Evolutionary conservation across 2,113 vertebrate species (phyloP).

Genomic region (Anhinga anhinga): DNA sequence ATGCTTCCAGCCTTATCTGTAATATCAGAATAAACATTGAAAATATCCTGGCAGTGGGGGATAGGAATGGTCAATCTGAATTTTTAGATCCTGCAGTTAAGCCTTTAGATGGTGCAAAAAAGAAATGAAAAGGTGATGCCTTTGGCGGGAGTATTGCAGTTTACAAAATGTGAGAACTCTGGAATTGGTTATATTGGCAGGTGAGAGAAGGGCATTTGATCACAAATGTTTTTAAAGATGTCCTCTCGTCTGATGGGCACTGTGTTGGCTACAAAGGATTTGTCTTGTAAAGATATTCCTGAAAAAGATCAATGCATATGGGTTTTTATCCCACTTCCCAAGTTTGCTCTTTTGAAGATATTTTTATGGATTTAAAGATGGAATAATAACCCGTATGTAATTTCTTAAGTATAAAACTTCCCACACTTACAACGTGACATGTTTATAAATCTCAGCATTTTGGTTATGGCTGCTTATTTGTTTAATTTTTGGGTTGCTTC

Average conservation of each 20-base stretch:
- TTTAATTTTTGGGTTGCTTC: conserved; percentile 56
- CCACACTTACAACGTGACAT: neutral
- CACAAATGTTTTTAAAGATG: neutral
- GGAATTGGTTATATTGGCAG: neutral
- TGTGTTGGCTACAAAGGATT: neutral
- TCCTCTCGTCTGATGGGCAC: neutral
- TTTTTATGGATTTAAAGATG: conserved; percentile 14
- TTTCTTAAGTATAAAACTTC: conserved; percentile 37
- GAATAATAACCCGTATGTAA: conserved; percentile 12
- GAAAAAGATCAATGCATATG: neutral
- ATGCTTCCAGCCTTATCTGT: neutral
- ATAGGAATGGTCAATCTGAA: neutral
- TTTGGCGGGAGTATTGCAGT: neutral
- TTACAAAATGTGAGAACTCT: neutral
- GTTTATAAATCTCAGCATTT: conserved; percentile 34
- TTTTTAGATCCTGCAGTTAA: neutral
- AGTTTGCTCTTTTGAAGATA: conserved; percentile 29
- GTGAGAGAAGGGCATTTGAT: neutral
- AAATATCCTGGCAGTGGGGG: neutral
- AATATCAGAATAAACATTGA: neutral
- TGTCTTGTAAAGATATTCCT: neutral
- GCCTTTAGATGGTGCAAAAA: neutral
- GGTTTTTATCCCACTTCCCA: conserved; percentile 20
- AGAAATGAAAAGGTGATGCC: neutral
- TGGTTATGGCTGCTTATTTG: conserved; percentile 45